Conservation (phyloP, 2,113 vertebrate species). For the Clarias macrocephalus region DNA sequence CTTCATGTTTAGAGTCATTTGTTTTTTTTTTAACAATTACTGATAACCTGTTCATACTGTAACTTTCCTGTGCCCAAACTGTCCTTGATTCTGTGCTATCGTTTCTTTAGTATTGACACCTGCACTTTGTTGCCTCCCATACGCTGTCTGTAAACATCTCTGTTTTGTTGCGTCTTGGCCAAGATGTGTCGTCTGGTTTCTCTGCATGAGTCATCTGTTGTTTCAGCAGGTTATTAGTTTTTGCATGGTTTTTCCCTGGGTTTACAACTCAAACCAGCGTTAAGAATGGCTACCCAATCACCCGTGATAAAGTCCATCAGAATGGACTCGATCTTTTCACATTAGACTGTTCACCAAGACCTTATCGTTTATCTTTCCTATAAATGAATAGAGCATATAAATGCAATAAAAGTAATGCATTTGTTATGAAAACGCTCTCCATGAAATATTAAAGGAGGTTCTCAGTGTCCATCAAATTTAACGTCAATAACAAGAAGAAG, state of each 20-base stretch:
- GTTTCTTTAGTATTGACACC: background rate
- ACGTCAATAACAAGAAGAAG: background rate
- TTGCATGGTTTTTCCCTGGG: background rate
- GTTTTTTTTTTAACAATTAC: background rate
- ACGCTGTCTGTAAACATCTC: background rate
- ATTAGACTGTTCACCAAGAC: background rate
- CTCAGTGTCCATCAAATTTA: background rate
- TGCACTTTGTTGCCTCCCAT: background rate
- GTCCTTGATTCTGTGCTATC: background rate
- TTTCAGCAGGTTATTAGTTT: background rate
- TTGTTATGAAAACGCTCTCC: background rate
- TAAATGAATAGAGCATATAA: background rate
- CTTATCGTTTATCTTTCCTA: background rate
- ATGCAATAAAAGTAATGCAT: background rate
- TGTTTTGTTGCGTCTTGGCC: background rate
- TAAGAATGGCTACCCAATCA: background rate
- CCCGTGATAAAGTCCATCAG: background rate
- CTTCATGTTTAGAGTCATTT: background rate
- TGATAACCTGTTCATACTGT: background rate
- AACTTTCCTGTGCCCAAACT: background rate
- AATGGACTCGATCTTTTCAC: background rate
- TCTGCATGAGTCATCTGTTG: background rate
- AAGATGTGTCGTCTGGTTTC: background rate
- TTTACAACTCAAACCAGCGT: background rate
- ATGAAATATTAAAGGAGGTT: background rate